Evolutionary conservation across 2,797 vertebrate genomes (phyloP), one percentile per base, ranked within the genome.

Genomic region (Trachops cirrhosus): DNA sequence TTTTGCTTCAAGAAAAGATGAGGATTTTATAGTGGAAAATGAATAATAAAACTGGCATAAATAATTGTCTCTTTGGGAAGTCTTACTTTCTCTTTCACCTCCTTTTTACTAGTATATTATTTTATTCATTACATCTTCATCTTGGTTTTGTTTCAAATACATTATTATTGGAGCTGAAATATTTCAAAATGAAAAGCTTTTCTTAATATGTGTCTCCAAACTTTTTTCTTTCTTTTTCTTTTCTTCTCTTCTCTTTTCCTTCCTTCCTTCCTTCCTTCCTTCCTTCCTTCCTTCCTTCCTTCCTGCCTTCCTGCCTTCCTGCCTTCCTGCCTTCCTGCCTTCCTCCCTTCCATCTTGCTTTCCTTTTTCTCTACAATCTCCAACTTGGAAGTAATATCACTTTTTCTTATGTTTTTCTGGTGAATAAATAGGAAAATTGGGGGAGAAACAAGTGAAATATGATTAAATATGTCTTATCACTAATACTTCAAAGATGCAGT

Each of bases 91-190:
- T 84, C 21, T 75, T 54, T 80, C 41, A 64, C 19, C 4, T 3
- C 24, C 16, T 46, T 48, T 95, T 92, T 44, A 92, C 88, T 75
- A 77, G 24, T 34, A 50, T 91, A 29, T 57, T 52, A 88, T 68
- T 90, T 73, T 79, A 70, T 44, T 91, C 83, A 90, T 80, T 91
- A 93, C 26, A 67, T 34, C 16, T 80, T 70, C 44, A 54, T 84
- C 90, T 14, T 89, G 54, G 26, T 95, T 91, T 96, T 71, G 21
- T 91, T 95, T 91, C 77, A 75, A 87, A 94, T 86, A 16, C 52
- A 74, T 92, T 83, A 94, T 86, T 92, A 83, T 44, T 82, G 2
- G n/a, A 89, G 48, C 37, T 46, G 44, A 89, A 64, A 29, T 77
- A 87, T 80, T 91, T 83, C 80, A 86, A 59, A 86, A 79, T 78